Evolutionary conservation across 2,113 vertebrate species (phyloP), one percentile per base, ranked within the genome.

Genomic region (Dolichotis patagonum): DNA sequence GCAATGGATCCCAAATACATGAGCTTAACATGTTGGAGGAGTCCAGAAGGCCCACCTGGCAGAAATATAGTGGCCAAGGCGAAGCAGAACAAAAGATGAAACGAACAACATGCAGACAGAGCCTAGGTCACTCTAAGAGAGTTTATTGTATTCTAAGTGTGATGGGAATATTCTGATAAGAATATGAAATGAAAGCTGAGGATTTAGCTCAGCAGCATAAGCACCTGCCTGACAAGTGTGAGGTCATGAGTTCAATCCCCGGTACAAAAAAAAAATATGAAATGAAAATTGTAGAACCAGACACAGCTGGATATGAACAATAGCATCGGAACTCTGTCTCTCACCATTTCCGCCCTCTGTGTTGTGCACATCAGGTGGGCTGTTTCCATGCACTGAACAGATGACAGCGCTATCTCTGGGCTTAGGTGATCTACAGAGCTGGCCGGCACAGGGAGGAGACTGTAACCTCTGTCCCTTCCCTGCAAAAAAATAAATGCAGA

Each of bases 111-210:
- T 9, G 81, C 35, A 28, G 77, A 63, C 14, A 54, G 58, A 78
- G 84, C 58, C 49, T 52, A 67, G 17, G 46, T 67, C 77, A 54
- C 77, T 20, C 17, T 82, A 73, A 3, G 63, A 58, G 67, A 35
- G 75, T 91, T 43, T 69, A 90, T 78, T 92, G 87, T 52, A 49
- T 67, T 26, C 77, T 88, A 83, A 77, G 46, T 67, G 56, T 67
- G 58, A 71, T 82, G 26, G 77, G 32, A 95, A 82, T 67, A 69
- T 49, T 46, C 41, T 86, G 84, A 75, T 9, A 73, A 20, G 43
- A 69, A 52, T 75, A 63, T 56, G 41, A 93, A 96, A 46, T 69
- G 80, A n/a, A n/a, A n/a, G n/a, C n/a, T n/a, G n/a, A n/a, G n/a
- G n/a, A n/a, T n/a, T n/a, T n/a, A n/a, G n/a, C n/a, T n/a, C n/a